These are phyloP conservation scores for Pan troglodytes DNA, from an alignment of 2,113 vertebrate species.

Conservation along the genomic window DNA sequence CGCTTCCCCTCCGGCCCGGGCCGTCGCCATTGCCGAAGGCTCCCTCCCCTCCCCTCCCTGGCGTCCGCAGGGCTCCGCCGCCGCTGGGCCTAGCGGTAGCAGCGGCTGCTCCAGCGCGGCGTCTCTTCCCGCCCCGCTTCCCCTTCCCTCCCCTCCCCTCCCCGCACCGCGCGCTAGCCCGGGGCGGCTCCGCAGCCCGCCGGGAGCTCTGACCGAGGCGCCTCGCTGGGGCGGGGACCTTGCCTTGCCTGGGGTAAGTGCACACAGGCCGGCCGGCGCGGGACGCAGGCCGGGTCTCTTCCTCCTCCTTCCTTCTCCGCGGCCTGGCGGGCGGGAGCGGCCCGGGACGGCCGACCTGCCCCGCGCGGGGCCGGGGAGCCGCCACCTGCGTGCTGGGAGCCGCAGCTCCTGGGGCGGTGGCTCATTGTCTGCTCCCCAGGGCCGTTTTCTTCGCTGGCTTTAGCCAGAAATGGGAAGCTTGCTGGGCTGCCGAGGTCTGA, in stretches of 20 bases:
- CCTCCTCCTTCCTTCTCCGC: constrained; percentile 7
- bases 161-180: neutral
- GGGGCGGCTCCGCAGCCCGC: constrained; percentile 43
- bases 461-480: constrained; percentile 5
- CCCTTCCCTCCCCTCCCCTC: neutral
- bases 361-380: neutral
- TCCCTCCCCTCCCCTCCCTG: constrained; percentile 50
- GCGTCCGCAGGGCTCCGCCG: constrained; percentile 29
- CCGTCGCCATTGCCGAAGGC: constrained; percentile 79
- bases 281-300: neutral
- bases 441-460: neutral
- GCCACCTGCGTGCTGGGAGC: constrained; percentile 63
- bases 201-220: constrained; percentile 45
- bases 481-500: neutral
- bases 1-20: constrained; percentile 76
- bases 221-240: constrained; percentile 62
- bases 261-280: neutral
- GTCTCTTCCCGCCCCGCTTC: neutral
- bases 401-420: constrained; percentile 64
- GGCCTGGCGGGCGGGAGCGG: constrained; percentile 42
- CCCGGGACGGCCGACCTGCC: neutral
- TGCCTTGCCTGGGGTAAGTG: constrained; percentile 63
- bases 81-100: constrained; percentile 40
- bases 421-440: constrained; percentile 73
- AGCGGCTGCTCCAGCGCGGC: constrained; percentile 33